Conservation (phyloP, 2,113 vertebrate species). For the Neomonachus schauinslandi region DNA sequence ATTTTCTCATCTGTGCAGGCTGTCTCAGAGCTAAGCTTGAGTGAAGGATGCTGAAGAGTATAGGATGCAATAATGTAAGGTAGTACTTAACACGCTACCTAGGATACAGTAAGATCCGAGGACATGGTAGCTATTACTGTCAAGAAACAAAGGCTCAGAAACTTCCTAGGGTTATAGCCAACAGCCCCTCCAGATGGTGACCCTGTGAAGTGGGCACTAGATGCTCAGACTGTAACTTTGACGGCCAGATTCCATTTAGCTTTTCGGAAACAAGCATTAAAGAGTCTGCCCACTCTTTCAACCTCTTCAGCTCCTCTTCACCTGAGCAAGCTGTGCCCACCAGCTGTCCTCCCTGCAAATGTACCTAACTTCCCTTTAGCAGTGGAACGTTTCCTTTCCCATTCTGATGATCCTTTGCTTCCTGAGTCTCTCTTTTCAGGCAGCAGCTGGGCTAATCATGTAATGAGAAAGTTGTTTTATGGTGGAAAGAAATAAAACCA, state of each 20-base stretch:
- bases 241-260: not conserved
- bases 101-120: not conserved
- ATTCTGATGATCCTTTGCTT: not conserved
- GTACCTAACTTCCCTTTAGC: not conserved
- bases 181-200: not conserved
- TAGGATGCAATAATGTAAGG: not conserved
- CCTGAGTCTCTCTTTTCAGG: not conserved
- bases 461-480: not conserved
- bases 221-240: not conserved
- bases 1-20: not conserved
- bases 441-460: not conserved
- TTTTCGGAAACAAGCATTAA: not conserved
- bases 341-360: not conserved
- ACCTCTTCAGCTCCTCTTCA: not conserved
- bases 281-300: not conserved
- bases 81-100: not conserved
- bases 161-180: not conserved
- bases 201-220: not conserved
- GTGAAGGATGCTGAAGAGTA: not conserved
- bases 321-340: not conserved
- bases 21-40: not conserved
- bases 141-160: not conserved
- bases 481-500: not conserved
- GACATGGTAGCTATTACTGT: not conserved
- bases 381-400: accelerated